These are phyloP conservation scores for Cephus rjabovi DNA, from an alignment of 2,888 invertebrate species.

Conservation along the genomic window DNA sequence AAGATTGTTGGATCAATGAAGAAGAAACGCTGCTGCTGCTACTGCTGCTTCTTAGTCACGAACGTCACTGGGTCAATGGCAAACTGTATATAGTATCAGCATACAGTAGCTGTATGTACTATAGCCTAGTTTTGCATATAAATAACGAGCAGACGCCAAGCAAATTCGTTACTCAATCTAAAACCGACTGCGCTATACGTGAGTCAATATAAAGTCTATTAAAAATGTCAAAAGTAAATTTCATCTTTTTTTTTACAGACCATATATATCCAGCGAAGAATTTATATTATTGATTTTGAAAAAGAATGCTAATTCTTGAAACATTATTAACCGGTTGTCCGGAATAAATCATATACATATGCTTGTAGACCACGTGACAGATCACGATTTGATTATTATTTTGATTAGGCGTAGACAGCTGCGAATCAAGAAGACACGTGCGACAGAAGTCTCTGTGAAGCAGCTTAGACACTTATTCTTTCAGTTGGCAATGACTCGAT, in stretches of 20 bases:
- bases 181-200: too few relatives aligned
- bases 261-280: too few relatives aligned
- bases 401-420: neutral
- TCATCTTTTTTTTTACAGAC: too few relatives aligned
- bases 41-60: conserved; percentile 5
- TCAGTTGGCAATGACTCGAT: neutral
- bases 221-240: too few relatives aligned
- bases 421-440: neutral
- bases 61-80: conserved; percentile 32
- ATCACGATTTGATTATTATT: neutral
- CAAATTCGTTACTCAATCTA: too few relatives aligned
- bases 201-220: too few relatives aligned
- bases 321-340: too few relatives aligned
- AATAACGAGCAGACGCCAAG: neutral
- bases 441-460: neutral
- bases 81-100: conserved; percentile 9
- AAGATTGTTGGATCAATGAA: neutral
- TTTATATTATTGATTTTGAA: too few relatives aligned
- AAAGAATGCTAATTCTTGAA: too few relatives aligned
- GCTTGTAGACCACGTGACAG: neutral
- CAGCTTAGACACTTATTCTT: neutral
- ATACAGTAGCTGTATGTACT: neutral
- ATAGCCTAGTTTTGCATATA: neutral
- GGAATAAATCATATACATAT: too few relatives aligned
- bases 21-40: neutral